Evolutionary conservation across 2,113 vertebrate species (phyloP).

Genomic region (Oryzias celebensis): DNA sequence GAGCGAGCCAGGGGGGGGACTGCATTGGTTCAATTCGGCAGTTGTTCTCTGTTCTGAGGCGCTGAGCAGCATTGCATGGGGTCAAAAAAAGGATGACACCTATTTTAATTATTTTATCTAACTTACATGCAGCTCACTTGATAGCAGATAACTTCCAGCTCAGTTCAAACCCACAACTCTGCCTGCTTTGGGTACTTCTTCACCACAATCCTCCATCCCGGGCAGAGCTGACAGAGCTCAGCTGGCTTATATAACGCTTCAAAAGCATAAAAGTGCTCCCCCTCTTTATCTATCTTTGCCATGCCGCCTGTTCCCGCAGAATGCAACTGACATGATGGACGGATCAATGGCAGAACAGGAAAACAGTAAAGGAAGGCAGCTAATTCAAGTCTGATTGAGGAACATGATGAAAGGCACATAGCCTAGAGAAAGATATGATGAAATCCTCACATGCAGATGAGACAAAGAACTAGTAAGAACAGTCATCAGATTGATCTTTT

Average conservation of each 20-base stretch:
- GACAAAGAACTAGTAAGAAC: slow-evolving; percentile 34
- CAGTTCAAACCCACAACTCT: slow-evolving; percentile 28
- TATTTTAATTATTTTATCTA: slow-evolving; percentile 65
- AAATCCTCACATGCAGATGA: slow-evolving; percentile 42
- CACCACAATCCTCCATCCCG: slow-evolving; percentile 32
- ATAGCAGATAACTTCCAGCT: slow-evolving; percentile 25
- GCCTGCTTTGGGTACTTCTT: slow-evolving; percentile 28
- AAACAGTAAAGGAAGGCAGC: slow-evolving; percentile 30
- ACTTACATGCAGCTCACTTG: slow-evolving; percentile 35
- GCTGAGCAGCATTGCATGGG: slow-evolving; percentile 26
- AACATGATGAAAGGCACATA: slow-evolving; percentile 48
- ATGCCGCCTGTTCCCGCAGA: slow-evolving; percentile 22
- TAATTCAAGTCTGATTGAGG: slow-evolving; percentile 51
- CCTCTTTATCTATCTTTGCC: slow-evolving; percentile 37
- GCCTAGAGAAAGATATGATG: slow-evolving; percentile 48
- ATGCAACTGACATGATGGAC: slow-evolving; percentile 58
- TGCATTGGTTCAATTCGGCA: slow-evolving; percentile 50
- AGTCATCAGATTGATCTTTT: slow-evolving; percentile 42
- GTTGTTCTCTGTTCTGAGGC: slow-evolving; percentile 26
- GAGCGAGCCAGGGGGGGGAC: slow-evolving; percentile 47
- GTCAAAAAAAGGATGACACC: slow-evolving; percentile 65
- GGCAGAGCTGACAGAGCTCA: slow-evolving; percentile 34
- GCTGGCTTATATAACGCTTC: slow-evolving; percentile 46
- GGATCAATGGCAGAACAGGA: slow-evolving; percentile 43
- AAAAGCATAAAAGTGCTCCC: slow-evolving; percentile 37